Evolutionary conservation across 2,797 vertebrate genomes (phyloP).

Genomic region (Falco rusticolus): DNA sequence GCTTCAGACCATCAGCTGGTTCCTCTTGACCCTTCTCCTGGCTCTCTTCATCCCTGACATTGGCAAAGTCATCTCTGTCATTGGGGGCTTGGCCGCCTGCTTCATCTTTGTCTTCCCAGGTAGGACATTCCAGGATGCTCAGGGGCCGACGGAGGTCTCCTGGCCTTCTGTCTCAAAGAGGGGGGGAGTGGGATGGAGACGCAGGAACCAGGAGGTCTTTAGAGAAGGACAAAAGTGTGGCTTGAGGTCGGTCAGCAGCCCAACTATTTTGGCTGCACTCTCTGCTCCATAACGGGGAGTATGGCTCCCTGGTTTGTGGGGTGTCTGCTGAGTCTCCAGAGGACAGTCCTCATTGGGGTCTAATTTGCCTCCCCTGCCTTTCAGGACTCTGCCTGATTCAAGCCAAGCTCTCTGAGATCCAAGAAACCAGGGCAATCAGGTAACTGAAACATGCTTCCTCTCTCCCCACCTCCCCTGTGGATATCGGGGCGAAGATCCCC

Average conservation of each 20-base stretch:
- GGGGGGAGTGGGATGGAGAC: neutral
- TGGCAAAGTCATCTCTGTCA: slow-evolving; percentile 93
- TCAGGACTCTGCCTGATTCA: slow-evolving; percentile 93
- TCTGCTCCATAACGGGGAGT: neutral
- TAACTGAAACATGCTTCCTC: slow-evolving; percentile 54
- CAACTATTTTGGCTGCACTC: neutral
- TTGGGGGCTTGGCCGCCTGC: slow-evolving; percentile 94
- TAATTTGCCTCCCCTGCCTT: neutral
- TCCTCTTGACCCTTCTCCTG: slow-evolving; percentile 89
- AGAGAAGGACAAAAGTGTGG: neutral
- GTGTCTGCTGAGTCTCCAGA: neutral
- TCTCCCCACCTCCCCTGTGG: neutral
- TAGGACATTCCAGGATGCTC: neutral
- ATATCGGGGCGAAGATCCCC: neutral
- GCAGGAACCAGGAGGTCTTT: neutral
- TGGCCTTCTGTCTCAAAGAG: neutral
- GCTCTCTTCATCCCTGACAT: slow-evolving; percentile 97
- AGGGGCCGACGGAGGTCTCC: neutral
- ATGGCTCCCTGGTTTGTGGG: neutral
- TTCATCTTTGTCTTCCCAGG: slow-evolving; percentile 98
- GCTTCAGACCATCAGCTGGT: slow-evolving; percentile 91
- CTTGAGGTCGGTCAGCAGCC: neutral
- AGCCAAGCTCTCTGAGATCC: slow-evolving; percentile 90
- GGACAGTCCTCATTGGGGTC: neutral
- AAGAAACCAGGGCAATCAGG: slow-evolving; percentile 84